Evolutionary conservation across 1,140 invertebrate genomes (phyloP).

Genomic region (Dreissena polymorpha): DNA sequence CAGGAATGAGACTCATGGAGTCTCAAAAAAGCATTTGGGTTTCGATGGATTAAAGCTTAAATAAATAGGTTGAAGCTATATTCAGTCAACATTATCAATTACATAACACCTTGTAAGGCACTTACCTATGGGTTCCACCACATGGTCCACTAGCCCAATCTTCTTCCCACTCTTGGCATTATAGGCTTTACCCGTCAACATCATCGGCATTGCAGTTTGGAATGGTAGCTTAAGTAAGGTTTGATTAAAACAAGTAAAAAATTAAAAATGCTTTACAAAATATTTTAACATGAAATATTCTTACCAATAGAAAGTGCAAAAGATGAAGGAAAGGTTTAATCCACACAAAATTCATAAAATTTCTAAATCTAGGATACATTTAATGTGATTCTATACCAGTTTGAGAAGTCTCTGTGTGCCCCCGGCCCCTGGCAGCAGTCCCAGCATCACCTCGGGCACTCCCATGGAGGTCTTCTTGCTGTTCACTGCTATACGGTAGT

Average conservation of each 20-base stretch:
- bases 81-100: too few relatives aligned
- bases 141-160: slow-evolving; percentile 94
- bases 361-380: too few relatives aligned
- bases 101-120: neutral
- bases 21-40: too few relatives aligned
- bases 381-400: slow-evolving; percentile 83
- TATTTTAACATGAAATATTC: neutral
- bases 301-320: neutral
- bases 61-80: too few relatives aligned
- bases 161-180: slow-evolving; percentile 96
- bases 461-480: slow-evolving; percentile 94
- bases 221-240: slow-evolving; percentile 83
- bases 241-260: neutral
- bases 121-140: slow-evolving; percentile 91
- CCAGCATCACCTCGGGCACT: slow-evolving; percentile 97
- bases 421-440: slow-evolving; percentile 95
- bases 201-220: slow-evolving; percentile 88
- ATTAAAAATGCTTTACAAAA: neutral
- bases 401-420: slow-evolving; percentile 96
- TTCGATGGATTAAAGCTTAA: too few relatives aligned
- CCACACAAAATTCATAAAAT: neutral
- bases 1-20: too few relatives aligned
- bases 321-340: too few relatives aligned
- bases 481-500: slow-evolving; percentile 97
- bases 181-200: slow-evolving; percentile 94